Evolutionary conservation across 2,888 invertebrate species (phyloP).

Genomic region (Resseliella maxima): DNA sequence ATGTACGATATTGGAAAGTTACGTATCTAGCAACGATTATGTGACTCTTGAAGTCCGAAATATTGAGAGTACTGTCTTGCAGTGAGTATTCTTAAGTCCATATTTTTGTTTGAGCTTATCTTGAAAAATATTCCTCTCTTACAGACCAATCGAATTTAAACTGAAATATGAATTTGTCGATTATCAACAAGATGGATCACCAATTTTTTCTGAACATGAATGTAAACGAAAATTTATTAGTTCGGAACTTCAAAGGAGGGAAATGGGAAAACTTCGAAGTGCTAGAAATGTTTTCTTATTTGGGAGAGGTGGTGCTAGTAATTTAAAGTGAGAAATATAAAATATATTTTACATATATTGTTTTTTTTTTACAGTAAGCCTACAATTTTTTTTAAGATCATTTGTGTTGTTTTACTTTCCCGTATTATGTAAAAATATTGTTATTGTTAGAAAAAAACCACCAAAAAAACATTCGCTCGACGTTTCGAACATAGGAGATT

Average conservation of each 20-base stretch:
- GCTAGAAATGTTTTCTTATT: slow-evolving; percentile 87
- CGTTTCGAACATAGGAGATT: too few relatives aligned
- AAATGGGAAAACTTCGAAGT: slow-evolving; percentile 81
- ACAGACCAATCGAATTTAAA: slow-evolving; percentile 84
- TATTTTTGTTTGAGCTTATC: neutral
- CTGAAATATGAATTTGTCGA: slow-evolving; percentile 91
- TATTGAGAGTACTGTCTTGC: slow-evolving; percentile 85
- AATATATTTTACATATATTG: neutral
- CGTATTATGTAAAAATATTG: too few relatives aligned
- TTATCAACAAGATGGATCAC: slow-evolving; percentile 85
- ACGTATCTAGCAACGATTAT: slow-evolving; percentile 83
- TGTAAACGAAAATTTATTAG: slow-evolving; percentile 84
- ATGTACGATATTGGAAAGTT: slow-evolving; percentile 84
- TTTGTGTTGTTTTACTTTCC: too few relatives aligned
- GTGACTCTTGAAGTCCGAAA: slow-evolving; percentile 83
- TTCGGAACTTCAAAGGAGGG: slow-evolving; percentile 69
- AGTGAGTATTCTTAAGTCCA: slow-evolving; percentile 69
- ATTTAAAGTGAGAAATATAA: slow-evolving; percentile 74
- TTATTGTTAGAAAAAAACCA: too few relatives aligned
- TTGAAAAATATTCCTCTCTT: neutral
- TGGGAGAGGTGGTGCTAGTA: slow-evolving; percentile 84
- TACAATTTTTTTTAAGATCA: too few relatives aligned
- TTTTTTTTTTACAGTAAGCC: neutral
- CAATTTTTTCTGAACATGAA: slow-evolving; percentile 71
- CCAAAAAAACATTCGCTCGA: too few relatives aligned